Evolutionary conservation across 2,888 invertebrate species (phyloP).

Genomic region (Polydrusus tereticollis): DNA sequence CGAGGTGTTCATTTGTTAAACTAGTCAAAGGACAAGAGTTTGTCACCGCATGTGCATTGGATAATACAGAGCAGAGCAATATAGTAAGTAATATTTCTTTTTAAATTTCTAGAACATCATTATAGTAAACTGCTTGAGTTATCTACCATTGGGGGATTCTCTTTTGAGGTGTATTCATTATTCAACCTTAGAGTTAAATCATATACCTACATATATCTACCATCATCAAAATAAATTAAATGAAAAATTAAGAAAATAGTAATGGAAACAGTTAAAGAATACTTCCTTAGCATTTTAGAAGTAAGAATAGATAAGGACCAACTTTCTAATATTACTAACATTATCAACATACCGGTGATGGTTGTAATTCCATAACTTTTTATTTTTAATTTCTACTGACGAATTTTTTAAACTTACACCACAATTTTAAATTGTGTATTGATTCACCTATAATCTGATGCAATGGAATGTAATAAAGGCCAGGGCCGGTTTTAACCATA

Average conservation of each 20-base stretch:
- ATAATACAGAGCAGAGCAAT: constrained; percentile 45
- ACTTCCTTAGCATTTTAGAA: too few species aligned
- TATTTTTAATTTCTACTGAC: background rate
- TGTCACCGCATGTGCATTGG: constrained; percentile 70
- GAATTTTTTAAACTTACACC: background rate
- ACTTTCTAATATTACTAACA: background rate
- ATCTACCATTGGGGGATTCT: too few species aligned
- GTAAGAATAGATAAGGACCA: too few species aligned
- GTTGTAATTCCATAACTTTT: background rate
- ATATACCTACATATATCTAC: too few species aligned
- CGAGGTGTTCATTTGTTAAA: constrained; percentile 86
- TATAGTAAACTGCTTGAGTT: too few species aligned
- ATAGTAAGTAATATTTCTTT: constrained; percentile 18
- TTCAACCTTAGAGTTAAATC: too few species aligned
- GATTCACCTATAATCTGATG: background rate
- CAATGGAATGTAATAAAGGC: background rate
- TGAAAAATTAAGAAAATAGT: too few species aligned
- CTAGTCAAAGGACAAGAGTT: constrained; percentile 86
- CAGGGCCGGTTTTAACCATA: too few species aligned
- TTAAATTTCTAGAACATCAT: too few species aligned
- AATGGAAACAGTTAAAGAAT: too few species aligned
- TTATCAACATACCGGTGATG: background rate
- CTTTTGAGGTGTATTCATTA: too few species aligned
- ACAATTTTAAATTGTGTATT: background rate
- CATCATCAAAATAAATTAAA: too few species aligned